These are phyloP conservation scores for Leptopilina drosophilae DNA, from an alignment of 2,888 invertebrate genomes.

Conservation along the genomic window DNA sequence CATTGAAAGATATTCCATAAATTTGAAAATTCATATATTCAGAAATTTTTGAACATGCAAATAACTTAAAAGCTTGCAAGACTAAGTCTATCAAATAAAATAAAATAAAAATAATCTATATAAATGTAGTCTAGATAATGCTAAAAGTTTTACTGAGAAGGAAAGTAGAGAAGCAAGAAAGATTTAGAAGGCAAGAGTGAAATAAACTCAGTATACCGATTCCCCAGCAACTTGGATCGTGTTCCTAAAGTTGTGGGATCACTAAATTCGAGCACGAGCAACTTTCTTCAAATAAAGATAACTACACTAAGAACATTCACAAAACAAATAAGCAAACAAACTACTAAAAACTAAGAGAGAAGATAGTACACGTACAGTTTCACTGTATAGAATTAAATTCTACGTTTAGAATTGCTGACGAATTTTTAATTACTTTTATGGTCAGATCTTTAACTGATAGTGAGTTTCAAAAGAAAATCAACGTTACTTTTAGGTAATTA, in stretches of 20 bases:
- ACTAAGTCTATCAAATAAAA: neutral
- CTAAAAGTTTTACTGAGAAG: slow-evolving; percentile 15
- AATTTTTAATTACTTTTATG: neutral
- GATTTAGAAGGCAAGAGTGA: slow-evolving; percentile 7
- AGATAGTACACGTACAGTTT: neutral
- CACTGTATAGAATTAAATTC: slow-evolving; percentile 4
- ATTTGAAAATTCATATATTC: no score
- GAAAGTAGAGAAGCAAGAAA: slow-evolving; percentile 21
- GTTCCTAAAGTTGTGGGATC: slow-evolving; percentile 21
- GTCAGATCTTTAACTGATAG: neutral
- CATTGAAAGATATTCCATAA: no score
- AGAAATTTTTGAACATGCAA: no score
- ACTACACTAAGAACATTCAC: slow-evolving; percentile 28
- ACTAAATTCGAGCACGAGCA: slow-evolving; percentile 5
- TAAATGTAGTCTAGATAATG: neutral
- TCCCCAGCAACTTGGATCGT: neutral
- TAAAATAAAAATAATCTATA: neutral
- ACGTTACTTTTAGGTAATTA: no score
- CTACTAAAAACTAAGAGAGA: neutral
- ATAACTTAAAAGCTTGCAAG: no score
- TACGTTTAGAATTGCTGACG: neutral
- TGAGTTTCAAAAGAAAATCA: no score
- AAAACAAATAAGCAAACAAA: slow-evolving; percentile 1
- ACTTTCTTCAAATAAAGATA: slow-evolving; percentile 32
- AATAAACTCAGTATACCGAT: slow-evolving; percentile 23